phyloP scores from a whole-genome alignment of 2,888 invertebrate genomes.

The Tinea pellionella region DNA sequence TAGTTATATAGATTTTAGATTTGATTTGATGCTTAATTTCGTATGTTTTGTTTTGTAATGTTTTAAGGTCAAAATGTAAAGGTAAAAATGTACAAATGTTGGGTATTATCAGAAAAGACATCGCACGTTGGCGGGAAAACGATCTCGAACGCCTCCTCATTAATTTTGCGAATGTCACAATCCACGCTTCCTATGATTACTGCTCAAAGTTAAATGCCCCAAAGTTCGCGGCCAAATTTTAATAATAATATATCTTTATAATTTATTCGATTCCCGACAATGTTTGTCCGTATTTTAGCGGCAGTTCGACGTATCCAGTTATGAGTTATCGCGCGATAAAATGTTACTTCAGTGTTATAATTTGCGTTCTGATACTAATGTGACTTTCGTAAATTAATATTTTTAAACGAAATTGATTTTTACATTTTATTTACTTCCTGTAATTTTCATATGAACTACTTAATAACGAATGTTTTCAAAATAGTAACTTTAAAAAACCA shows the following conservation, averaged over 20 bases:
- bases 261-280: constrained; percentile 56
- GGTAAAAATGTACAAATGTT: not conserved
- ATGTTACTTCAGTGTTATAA: constrained; percentile 14
- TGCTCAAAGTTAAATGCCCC: constrained; percentile 44
- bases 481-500: too few species aligned
- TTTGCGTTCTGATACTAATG: constrained; percentile 6
- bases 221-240: constrained; percentile 61
- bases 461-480: too few species aligned
- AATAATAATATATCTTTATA: constrained; percentile 68
- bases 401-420: not conserved
- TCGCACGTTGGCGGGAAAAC: constrained; percentile 40
- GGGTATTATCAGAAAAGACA: constrained; percentile 19
- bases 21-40: too few species aligned
- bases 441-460: too few species aligned
- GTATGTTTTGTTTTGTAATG: too few species aligned
- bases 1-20: too few species aligned
- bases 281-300: constrained; percentile 35
- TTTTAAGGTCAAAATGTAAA: not conserved
- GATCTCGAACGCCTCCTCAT: constrained; percentile 32
- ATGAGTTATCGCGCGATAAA: constrained; percentile 22
- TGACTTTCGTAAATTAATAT: not conserved
- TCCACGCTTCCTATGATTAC: constrained; percentile 24
- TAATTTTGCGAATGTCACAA: constrained; percentile 39
- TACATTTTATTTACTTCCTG: too few species aligned
- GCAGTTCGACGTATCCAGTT: constrained; percentile 22